Percentiles rank a stretch among this genome's conserved stretches.
phyloP scores from a whole-genome alignment of 2,888 invertebrate genomes.

The Opisthograptis luteolata region DNA sequence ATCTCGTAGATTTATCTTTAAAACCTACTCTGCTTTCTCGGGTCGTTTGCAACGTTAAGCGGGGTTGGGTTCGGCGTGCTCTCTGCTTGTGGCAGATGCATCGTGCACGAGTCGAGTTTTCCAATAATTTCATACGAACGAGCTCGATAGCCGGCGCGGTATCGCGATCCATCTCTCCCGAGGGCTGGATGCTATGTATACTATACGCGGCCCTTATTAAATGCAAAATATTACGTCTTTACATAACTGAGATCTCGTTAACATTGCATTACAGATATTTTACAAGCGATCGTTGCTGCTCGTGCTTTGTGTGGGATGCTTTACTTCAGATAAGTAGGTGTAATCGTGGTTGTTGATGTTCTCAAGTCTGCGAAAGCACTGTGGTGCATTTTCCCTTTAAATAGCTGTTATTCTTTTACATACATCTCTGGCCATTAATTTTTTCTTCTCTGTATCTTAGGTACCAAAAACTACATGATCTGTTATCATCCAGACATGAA shows the following conservation, averaged over 20 bases:
- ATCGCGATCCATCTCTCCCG: slow-evolving; percentile 74
- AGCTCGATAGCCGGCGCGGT: slow-evolving; percentile 60
- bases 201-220: slow-evolving; percentile 74
- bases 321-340: slow-evolving; percentile 5
- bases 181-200: slow-evolving; percentile 66
- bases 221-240: slow-evolving; percentile 72
- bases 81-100: slow-evolving; percentile 68
- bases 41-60: slow-evolving; percentile 73
- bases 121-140: slow-evolving; percentile 81
- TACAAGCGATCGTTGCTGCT: slow-evolving; percentile 58
- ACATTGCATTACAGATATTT: slow-evolving; percentile 74
- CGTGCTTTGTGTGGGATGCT: slow-evolving; percentile 41
- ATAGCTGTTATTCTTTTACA: no score
- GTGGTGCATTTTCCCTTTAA: no score
- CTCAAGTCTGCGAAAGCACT: neutral
- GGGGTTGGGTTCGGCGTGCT: slow-evolving; percentile 47
- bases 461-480: no score
- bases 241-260: slow-evolving; percentile 77
- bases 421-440: no score
- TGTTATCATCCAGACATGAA: no score
- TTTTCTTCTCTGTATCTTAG: no score
- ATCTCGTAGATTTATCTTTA: slow-evolving; percentile 74
- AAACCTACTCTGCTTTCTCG: slow-evolving; percentile 64
- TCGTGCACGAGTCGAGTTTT: slow-evolving; percentile 78
- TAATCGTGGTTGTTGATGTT: slow-evolving; percentile 10